Evolutionary conservation across 2,113 vertebrate species (phyloP), one percentile per base, ranked within the genome.

Genomic region (Ceyx margarethae): DNA sequence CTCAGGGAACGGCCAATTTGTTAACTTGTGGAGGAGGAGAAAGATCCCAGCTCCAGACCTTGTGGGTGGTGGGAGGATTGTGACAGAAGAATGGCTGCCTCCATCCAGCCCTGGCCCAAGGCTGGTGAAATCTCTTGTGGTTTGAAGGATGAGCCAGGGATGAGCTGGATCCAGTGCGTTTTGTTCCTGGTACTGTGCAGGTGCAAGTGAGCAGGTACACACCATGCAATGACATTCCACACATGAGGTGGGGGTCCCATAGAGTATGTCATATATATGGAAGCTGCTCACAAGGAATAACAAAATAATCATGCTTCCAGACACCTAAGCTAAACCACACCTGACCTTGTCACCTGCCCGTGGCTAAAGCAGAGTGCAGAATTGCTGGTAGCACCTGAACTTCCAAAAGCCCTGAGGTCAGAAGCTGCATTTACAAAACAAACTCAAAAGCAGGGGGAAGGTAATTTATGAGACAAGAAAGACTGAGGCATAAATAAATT

Each of bases 1-100:
- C 79, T 95, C 89, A 89, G 90, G 83, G 91, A 95, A 91, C 4
- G 37, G 89, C 75, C 89, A 89, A 96, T 96, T 95, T 97, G 94
- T 96, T 97, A 96, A 90, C 91, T 83, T 2, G 43, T 64, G 86
- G 95, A 95, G 81, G 58, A 89, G 83, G 57, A 83, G 94, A 77
- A 89, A 65, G 75, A 89, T 81, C 65, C 62, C 62, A 61, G 68
- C 76, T 60, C 60, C 40, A 46, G 78, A 83, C 48, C 73, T 54
- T 6, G n/a, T 43, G 54, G 37, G n/a, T 37, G 37, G 29, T 37
- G 37, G 53, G n/a, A 84, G 66, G 58, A 46, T 1, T 8, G 15
- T 10, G 11, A 33, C 35, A 57, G 69, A 29, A 77, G 54, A 84
- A 62, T 0, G 29, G 48, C 43, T 74, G 42, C 28, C 74, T 77